Evolutionary conservation across 2,888 invertebrate species (phyloP).

Genomic region (Orchesellides sinensis): DNA sequence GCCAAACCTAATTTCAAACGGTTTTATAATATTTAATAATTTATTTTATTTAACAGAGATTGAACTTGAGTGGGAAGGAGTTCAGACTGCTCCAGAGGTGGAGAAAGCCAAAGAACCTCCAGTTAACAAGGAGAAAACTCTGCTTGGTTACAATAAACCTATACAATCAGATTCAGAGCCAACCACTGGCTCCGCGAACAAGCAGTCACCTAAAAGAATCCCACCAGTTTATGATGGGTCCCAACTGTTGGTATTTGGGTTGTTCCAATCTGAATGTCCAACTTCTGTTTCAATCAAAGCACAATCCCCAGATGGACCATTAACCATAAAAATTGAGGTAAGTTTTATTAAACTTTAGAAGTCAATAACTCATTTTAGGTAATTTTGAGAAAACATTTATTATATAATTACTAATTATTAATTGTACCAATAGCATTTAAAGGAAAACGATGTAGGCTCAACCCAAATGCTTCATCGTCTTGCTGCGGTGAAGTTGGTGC

Average conservation of each 20-base stretch:
- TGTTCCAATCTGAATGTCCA: slow-evolving; percentile 63
- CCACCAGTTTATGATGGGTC: slow-evolving; percentile 75
- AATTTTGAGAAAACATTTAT: too few relatives aligned
- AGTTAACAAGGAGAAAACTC: slow-evolving; percentile 71
- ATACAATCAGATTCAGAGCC: slow-evolving; percentile 18
- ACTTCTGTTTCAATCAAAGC: slow-evolving; percentile 66
- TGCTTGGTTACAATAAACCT: slow-evolving; percentile 74
- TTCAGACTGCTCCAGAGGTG: slow-evolving; percentile 12
- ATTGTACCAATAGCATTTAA: slow-evolving; percentile 5
- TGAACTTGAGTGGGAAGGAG: slow-evolving; percentile 70
- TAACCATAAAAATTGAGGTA: slow-evolving; percentile 61
- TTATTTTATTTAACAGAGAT: slow-evolving; percentile 57
- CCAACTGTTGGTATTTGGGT: slow-evolving; percentile 71
- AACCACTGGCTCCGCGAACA: neutral
- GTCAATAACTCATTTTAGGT: neutral
- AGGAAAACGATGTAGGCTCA: slow-evolving; percentile 58
- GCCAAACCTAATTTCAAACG: neutral
- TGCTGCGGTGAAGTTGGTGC: slow-evolving; percentile 67
- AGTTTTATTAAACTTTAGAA: neutral
- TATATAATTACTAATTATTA: neutral
- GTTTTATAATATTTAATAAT: neutral
- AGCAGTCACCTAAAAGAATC: slow-evolving; percentile 69
- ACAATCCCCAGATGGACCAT: slow-evolving; percentile 71
- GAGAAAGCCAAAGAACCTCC: slow-evolving; percentile 3
- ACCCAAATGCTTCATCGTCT: slow-evolving; percentile 69